phyloP scores from a whole-genome alignment of 2,797 vertebrate genomes.

The Lepus townsendii region DNA sequence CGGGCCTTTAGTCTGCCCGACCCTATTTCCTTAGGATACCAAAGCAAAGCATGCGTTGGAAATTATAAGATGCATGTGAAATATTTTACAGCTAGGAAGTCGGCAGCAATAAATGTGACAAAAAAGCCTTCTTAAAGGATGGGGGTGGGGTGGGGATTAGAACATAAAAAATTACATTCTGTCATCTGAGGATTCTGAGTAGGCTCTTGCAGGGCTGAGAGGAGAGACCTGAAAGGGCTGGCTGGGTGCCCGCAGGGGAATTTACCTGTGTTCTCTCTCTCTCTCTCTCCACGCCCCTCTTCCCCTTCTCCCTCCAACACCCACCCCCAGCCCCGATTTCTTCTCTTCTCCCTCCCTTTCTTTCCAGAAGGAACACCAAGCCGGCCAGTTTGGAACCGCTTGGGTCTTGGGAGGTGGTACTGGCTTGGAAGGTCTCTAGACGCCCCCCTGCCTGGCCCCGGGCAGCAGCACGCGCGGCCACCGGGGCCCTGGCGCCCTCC shows the following conservation, averaged over 20 bases:
- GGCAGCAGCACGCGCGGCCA: neutral
- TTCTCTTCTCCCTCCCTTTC: neutral
- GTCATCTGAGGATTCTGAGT: slow-evolving; percentile 77
- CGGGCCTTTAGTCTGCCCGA: neutral
- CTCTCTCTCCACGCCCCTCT: neutral
- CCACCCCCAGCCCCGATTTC: neutral
- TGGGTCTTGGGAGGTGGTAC: neutral
- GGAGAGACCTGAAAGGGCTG: slow-evolving; percentile 83
- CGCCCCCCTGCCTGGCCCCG: neutral
- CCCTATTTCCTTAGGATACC: slow-evolving; percentile 53
- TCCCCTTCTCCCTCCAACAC: neutral
- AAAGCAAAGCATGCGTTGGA: slow-evolving; percentile 24
- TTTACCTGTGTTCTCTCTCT: slow-evolving; percentile 79
- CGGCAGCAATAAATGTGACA: slow-evolving; percentile 70
- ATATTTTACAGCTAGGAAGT: slow-evolving; percentile 74
- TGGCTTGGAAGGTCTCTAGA: neutral
- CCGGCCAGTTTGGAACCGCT: neutral
- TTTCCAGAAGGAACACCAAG: neutral
- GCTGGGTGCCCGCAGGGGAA: slow-evolving; percentile 75
- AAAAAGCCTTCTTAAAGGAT: slow-evolving; percentile 11
- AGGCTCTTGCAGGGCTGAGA: slow-evolving; percentile 68
- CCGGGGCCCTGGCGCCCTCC: too few species aligned
- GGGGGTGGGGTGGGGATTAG: neutral
- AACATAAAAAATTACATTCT: slow-evolving; percentile 78
- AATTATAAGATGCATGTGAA: slow-evolving; percentile 64